Evolutionary conservation across 2,113 vertebrate genomes (phyloP).

Genomic region (Notarius lentiginosus): DNA sequence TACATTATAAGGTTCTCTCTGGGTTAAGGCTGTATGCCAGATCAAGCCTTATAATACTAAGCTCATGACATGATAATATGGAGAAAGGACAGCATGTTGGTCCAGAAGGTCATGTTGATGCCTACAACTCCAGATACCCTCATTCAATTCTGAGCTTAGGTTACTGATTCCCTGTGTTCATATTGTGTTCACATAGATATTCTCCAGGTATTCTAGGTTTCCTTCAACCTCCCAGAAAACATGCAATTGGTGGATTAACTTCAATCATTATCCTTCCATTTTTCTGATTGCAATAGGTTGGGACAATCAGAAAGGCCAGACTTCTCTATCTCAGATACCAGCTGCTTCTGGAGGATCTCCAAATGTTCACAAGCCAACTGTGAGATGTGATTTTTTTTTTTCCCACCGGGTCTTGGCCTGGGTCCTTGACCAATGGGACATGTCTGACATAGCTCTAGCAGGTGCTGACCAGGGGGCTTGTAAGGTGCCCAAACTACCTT

Average conservation of each 20-base stretch:
- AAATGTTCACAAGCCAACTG: background rate
- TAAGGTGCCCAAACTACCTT: background rate
- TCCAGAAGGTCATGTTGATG: background rate
- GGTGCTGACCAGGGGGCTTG: background rate
- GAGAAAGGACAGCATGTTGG: background rate
- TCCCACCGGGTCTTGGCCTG: background rate
- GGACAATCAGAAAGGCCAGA: background rate
- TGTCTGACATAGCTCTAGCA: background rate
- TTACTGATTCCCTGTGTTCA: background rate
- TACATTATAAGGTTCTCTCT: background rate
- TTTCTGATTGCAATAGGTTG: background rate
- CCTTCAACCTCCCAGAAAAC: background rate
- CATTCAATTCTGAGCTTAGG: background rate
- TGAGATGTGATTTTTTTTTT: background rate
- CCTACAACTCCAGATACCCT: background rate
- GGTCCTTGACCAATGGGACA: background rate
- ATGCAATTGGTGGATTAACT: background rate
- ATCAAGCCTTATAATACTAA: background rate
- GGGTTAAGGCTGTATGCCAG: background rate
- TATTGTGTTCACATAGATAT: background rate
- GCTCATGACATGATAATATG: background rate
- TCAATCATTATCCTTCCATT: background rate
- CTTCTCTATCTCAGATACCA: background rate
- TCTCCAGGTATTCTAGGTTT: background rate
- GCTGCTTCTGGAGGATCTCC: background rate